Base-by-base conservation (phyloP, 2,797 vertebrate genomes). In the Sebastes taczanowskii region DNA sequence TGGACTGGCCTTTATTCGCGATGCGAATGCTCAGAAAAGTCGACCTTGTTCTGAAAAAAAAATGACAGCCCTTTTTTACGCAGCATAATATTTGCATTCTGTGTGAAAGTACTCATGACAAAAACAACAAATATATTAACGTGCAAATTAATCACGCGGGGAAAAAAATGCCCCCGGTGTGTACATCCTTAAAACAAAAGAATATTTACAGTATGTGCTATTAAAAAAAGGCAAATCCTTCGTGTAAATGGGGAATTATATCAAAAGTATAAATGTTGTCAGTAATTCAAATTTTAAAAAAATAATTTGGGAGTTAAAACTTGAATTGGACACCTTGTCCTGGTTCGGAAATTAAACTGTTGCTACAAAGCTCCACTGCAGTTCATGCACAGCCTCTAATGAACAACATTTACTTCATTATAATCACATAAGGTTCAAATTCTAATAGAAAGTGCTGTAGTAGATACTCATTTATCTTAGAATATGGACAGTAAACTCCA, bases 141-240 rank as follows among this genome's bases (percentile, higher is more conserved):
- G 8, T 60, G 16, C 0, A 0, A 60, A 32, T 60, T 32, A 30
- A 30, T 10, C 14, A 35, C 34, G 10, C 10, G 10, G 0, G 0
- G 0, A 35, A 35, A 35, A 35, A 35, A 35, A 35, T 34, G 34
- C 34, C 34, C 56, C 25, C 25, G 7, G 25, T 59, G 56, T 59
- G 25, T 59, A 18, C 42, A 8, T 46, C 42, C 42, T 46, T 16
- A 35, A 53, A 52, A 58, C 25, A 61, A 38, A 22, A 52, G 2
- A 29, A 29, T n/a, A 42, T 76, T 29, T 67, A 23, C 74, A 68
- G 65, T 8, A 34, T 14, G 16, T 58, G 18, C 27, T 46, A 14
- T 66, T 46, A 25, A 23, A 69, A 69, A 62, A 62, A 42, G 16
- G 34, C 3, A 49, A 70, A 78, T 23, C 52, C 11, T 53, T 30